phyloP scores from a whole-genome alignment of 2,797 vertebrate genomes.

The Eurystomus glaucurus region DNA sequence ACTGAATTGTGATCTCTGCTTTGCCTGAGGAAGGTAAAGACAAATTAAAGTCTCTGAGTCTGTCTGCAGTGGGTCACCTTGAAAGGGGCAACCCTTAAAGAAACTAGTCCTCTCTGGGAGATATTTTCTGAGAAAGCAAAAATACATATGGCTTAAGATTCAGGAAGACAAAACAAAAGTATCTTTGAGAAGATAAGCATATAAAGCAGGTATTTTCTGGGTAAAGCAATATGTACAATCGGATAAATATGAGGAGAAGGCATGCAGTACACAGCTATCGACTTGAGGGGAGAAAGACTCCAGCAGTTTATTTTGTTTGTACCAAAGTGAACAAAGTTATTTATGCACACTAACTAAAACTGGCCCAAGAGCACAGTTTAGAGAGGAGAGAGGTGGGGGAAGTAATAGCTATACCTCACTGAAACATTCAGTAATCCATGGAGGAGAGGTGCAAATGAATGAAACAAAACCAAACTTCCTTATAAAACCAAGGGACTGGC shows the following conservation, averaged over 20 bases:
- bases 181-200: background rate
- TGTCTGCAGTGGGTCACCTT: conserved; percentile 37
- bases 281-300: background rate
- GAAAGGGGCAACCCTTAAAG: conserved; percentile 7
- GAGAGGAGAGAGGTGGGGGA: background rate
- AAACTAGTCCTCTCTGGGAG: background rate
- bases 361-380: background rate
- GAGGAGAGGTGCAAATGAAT: background rate
- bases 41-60: background rate
- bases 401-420: background rate
- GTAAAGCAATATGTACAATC: background rate
- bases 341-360: background rate
- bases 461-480: background rate
- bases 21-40: conserved; percentile 48
- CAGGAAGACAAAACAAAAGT: background rate
- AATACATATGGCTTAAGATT: background rate
- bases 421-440: background rate
- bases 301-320: conserved; percentile 2
- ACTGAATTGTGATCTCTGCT: conserved; percentile 54
- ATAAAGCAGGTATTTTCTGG: background rate
- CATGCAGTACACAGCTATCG: background rate
- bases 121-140: background rate
- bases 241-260: background rate
- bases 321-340: background rate
- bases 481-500: background rate